Conservation (phyloP, 2,113 vertebrate species). For the Tragelaphus imberbis region DNA sequence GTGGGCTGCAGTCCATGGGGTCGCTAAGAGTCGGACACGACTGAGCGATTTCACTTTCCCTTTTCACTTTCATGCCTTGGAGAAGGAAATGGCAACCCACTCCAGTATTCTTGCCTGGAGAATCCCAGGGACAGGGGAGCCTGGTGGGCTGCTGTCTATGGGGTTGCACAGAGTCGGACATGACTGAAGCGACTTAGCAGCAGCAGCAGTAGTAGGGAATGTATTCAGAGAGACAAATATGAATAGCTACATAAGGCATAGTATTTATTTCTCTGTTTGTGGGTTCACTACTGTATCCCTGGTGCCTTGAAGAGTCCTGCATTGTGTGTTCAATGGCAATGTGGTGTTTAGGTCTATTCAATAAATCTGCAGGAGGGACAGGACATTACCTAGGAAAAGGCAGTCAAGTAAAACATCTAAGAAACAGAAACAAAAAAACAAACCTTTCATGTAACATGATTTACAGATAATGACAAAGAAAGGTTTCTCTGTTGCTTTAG, state of each 20-base stretch:
- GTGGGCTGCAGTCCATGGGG: neutral
- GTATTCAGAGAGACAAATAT: neutral
- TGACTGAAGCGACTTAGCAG: accelerated
- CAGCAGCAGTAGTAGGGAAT: neutral
- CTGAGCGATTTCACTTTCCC: neutral
- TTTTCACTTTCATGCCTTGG: neutral
- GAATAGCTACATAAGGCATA: neutral
- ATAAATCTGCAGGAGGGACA: neutral
- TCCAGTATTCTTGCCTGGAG: neutral
- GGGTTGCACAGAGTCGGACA: accelerated
- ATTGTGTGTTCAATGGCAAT: neutral
- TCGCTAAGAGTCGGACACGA: neutral
- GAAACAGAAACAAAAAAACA: neutral
- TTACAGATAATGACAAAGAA: neutral
- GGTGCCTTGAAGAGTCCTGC: neutral
- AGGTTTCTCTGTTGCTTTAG: neutral
- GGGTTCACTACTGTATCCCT: neutral
- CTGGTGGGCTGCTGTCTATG: accelerated
- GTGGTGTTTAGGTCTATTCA: neutral
- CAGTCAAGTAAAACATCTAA: neutral
- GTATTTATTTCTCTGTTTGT: neutral
- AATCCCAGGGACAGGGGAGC: accelerated
- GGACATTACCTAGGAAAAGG: neutral
- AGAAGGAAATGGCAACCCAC: neutral
- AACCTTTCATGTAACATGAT: neutral